Evolutionary conservation across 2,113 vertebrate species (phyloP).

Genomic region (Holacanthus passer): DNA sequence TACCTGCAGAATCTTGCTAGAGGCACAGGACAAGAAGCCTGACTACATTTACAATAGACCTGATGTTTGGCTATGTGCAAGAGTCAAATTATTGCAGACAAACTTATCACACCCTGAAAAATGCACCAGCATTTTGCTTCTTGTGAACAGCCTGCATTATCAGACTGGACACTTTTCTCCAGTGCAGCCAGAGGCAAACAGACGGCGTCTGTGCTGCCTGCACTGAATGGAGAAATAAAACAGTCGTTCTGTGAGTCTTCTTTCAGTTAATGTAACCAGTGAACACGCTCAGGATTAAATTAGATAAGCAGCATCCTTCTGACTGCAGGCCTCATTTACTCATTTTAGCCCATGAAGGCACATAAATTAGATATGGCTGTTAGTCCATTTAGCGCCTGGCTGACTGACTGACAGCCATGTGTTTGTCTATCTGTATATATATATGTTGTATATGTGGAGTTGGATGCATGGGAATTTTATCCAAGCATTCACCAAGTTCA

Average conservation of each 20-base stretch:
- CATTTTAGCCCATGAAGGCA: not conserved
- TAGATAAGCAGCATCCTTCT: not conserved
- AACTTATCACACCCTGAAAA: not conserved
- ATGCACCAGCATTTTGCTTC: not conserved
- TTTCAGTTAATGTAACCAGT: conserved; percentile 11
- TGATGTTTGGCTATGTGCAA: not conserved
- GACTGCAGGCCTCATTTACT: conserved; percentile 3
- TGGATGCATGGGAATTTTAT: not conserved
- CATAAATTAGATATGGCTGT: not conserved
- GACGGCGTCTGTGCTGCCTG: not conserved
- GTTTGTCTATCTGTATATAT: not conserved
- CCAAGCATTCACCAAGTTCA: not conserved
- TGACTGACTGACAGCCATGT: conserved; percentile 14
- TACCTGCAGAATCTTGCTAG: not conserved
- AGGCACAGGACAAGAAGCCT: not conserved
- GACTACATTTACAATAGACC: not conserved
- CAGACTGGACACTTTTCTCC: not conserved
- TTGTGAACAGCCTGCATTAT: not conserved
- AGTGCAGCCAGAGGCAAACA: not conserved
- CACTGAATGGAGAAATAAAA: not conserved
- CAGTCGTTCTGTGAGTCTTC: not conserved
- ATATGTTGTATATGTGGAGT: not conserved
- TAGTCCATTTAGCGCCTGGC: not conserved
- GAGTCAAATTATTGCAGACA: not conserved
- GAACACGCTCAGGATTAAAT: conserved; percentile 11